phyloP scores from a whole-genome alignment of 2,888 invertebrate genomes.

The Ashinkailepas kermadecensis region DNA sequence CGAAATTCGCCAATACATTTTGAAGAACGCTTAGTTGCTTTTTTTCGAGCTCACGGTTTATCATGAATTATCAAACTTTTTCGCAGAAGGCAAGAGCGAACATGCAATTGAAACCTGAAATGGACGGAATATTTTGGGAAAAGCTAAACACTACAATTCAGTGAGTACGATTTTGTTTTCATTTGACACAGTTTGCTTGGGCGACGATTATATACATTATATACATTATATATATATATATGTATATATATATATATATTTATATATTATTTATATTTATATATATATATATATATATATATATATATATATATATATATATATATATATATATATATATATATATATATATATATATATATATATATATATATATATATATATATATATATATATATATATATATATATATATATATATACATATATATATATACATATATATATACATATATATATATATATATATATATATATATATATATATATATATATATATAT shows the following conservation, averaged over 20 bases:
- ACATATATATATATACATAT: not conserved
- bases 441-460: not conserved
- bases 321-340: not conserved
- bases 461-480: not conserved
- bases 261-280: too few species aligned
- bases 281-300: not conserved
- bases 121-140: too few species aligned
- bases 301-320: not conserved
- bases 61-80: too few species aligned
- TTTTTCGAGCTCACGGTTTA: too few species aligned
- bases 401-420: not conserved
- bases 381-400: not conserved
- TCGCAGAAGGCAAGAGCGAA: too few species aligned
- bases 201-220: too few species aligned
- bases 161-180: too few species aligned
- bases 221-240: not conserved
- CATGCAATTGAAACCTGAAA: too few species aligned
- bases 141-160: too few species aligned
- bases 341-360: not conserved
- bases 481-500: not conserved
- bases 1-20: too few species aligned
- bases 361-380: not conserved
- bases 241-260: not conserved
- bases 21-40: too few species aligned
- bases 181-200: too few species aligned